phyloP scores from a whole-genome alignment of 2,113 vertebrate genomes.

The Pogona vitticeps region DNA sequence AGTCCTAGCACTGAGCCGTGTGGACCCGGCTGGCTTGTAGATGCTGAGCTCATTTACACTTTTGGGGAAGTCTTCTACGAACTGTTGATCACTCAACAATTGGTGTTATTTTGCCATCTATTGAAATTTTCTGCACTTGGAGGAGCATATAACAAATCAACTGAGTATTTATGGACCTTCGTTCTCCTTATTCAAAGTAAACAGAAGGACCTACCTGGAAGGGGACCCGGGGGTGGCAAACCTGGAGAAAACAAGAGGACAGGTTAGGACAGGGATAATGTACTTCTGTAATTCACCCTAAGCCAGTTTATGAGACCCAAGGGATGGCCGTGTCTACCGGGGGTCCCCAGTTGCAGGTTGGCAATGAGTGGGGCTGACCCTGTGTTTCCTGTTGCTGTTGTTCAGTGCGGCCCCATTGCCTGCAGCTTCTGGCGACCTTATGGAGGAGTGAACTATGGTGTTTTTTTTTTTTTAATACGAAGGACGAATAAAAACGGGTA shows the following conservation, averaged over 20 bases:
- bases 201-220: conserved; percentile 66
- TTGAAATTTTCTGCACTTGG: neutral
- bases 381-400: too few relatives aligned
- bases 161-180: neutral
- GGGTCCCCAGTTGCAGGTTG: too few relatives aligned
- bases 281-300: too few relatives aligned
- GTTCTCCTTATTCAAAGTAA: neutral
- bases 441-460: too few relatives aligned
- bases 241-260: conserved; percentile 45
- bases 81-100: neutral
- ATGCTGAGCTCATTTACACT: neutral
- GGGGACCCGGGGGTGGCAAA: conserved; percentile 67
- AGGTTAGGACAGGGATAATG: conserved; percentile 20
- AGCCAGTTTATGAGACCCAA: neutral
- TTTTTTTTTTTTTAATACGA: too few relatives aligned
- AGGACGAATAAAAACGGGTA: too few relatives aligned
- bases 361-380: too few relatives aligned
- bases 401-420: too few relatives aligned
- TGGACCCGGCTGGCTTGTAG: too few relatives aligned
- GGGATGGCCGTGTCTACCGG: too few relatives aligned
- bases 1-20: too few relatives aligned
- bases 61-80: neutral
- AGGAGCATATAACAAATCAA: neutral
- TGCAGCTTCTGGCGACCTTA: too few relatives aligned
- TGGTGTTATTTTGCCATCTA: neutral